These are phyloP conservation scores for Lasaia peninsularis DNA, from an alignment of 1,140 invertebrate species.

Conservation along the genomic window DNA sequence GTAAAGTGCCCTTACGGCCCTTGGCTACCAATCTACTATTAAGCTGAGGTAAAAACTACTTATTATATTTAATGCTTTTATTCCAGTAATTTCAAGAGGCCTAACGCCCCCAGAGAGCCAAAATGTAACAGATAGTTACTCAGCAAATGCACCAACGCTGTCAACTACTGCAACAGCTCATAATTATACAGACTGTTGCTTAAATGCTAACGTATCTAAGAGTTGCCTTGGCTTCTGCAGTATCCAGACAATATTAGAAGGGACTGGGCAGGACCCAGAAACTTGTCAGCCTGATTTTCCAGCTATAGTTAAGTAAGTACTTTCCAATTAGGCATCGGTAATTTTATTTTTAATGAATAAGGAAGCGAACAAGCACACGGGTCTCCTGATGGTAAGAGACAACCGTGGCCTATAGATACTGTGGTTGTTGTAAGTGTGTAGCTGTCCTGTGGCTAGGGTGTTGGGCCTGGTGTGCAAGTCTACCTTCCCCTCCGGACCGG, in stretches of 20 bases:
- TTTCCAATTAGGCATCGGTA: too few relatives aligned
- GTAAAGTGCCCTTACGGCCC: too few relatives aligned
- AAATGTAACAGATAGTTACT: conserved; percentile 70
- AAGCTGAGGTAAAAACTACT: not conserved
- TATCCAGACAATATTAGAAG: conserved; percentile 88
- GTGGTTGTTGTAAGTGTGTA: too few relatives aligned
- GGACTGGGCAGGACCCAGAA: conserved; percentile 87
- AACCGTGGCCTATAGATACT: too few relatives aligned
- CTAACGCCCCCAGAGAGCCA: conserved; percentile 72
- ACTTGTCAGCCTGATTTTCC: conserved; percentile 88
- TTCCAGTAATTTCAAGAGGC: conserved; percentile 78
- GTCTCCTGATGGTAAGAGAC: too few relatives aligned
- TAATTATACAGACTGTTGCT: conserved; percentile 88
- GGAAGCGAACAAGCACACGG: too few relatives aligned
- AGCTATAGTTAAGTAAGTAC: conserved; percentile 81
- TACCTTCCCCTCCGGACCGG: too few relatives aligned
- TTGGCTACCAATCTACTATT: too few relatives aligned
- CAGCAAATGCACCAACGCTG: conserved; percentile 62
- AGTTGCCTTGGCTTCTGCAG: conserved; percentile 88
- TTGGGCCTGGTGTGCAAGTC: too few relatives aligned
- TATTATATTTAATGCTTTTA: conserved; percentile 4
- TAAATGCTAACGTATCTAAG: conserved; percentile 81
- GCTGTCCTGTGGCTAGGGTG: too few relatives aligned
- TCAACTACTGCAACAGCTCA: conserved; percentile 75
- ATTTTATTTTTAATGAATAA: too few relatives aligned